These are phyloP conservation scores for Hylomyscus alleni DNA, from an alignment of 2,797 vertebrate genomes.

Conservation along the genomic window DNA sequence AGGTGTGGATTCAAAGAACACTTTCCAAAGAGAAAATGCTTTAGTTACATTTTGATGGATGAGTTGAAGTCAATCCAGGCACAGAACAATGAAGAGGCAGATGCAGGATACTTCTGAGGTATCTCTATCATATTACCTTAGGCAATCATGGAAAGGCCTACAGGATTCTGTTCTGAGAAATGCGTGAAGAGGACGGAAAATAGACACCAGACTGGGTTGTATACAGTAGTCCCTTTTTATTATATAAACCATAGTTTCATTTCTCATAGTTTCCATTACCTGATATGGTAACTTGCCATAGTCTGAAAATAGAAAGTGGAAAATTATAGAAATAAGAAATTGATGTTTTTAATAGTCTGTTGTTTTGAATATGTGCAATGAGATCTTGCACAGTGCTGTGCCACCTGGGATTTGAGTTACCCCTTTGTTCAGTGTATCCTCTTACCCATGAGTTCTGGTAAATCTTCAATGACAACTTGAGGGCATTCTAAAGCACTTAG, in stretches of 20 bases:
- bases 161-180: neutral
- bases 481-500: neutral
- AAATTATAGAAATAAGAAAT: neutral
- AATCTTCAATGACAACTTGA: neutral
- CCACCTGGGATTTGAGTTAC: neutral
- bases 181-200: neutral
- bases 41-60: slow-evolving; percentile 5
- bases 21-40: neutral
- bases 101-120: neutral
- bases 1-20: neutral
- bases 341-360: neutral
- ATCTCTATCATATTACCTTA: neutral
- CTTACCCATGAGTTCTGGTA: neutral
- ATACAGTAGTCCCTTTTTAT: neutral
- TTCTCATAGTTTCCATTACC: neutral
- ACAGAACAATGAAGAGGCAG: neutral
- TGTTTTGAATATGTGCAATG: neutral
- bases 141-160: neutral
- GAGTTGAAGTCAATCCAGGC: neutral
- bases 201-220: neutral
- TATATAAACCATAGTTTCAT: neutral
- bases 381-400: neutral
- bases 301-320: slow-evolving; percentile 16
- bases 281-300: neutral
- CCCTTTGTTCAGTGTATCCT: neutral